Percentiles rank a stretch among this genome's conserved stretches.
These are phyloP conservation scores for Phyllostomus discolor DNA, from an alignment of 2,113 vertebrate species.

Conservation along the genomic window DNA sequence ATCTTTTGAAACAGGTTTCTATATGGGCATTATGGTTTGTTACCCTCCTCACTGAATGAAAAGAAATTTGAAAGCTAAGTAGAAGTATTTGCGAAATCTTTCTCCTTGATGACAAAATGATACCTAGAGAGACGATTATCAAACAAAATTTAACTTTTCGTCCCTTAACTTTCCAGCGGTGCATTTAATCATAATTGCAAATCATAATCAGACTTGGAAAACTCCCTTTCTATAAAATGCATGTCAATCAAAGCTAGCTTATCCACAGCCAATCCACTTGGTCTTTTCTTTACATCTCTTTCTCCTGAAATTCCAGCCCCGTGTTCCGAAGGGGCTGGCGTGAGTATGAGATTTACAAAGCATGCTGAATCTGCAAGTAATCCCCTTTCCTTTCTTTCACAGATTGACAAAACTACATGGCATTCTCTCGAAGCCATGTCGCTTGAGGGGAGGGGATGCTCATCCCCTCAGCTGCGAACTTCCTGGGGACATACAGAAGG, in stretches of 20 bases:
- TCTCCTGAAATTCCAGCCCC: neutral
- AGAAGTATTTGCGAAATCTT: neutral
- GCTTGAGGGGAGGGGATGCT: neutral
- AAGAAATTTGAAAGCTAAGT: neutral
- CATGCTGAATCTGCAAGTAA: neutral
- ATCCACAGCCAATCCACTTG: neutral
- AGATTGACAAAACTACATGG: neutral
- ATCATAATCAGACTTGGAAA: neutral
- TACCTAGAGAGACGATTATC: neutral
- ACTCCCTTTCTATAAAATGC: neutral
- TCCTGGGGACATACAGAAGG: neutral
- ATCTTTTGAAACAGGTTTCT: neutral
- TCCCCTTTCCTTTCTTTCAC: neutral
- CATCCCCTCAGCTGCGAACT: neutral
- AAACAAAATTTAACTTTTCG: neutral
- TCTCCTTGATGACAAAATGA: constrained; percentile 4
- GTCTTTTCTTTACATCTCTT: neutral
- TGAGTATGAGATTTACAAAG: neutral
- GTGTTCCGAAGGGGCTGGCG: neutral
- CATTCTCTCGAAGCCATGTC: neutral
- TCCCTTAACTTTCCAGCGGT: neutral
- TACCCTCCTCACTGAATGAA: neutral
- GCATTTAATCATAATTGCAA: constrained; percentile 18
- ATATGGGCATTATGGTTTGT: neutral
- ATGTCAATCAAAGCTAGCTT: neutral